Evolutionary conservation across 2,888 invertebrate genomes (phyloP), one percentile per base, ranked within the genome.

Genomic region (Lithodes maja): DNA sequence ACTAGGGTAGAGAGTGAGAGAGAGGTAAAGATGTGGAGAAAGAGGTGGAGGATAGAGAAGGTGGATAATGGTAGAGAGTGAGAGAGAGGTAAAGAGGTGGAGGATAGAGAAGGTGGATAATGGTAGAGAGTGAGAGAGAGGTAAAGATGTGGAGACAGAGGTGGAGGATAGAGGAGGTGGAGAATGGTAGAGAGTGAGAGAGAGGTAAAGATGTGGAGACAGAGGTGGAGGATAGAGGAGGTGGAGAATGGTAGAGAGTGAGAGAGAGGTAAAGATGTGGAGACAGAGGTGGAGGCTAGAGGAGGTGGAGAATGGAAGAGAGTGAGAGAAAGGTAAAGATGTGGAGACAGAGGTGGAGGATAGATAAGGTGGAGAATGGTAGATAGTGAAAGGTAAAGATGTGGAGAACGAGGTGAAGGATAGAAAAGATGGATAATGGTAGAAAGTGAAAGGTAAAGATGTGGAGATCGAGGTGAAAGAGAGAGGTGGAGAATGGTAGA

Each of bases 301-400:
- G 50, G 50, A 50, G 77, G 5, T 9, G n/a, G 17, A 71, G 71
- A 71, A n/a, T 3, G 17, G n/a, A n/a, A 78, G 78, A 52, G 52
- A 78, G 78, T 50, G 78, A 52, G 52, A 78, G 78, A 78, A 52
- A 52, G 78, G 52, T 49, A 78, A n/a, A 52, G 78, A 78, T 49
- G n/a, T 9, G 52, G 78, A 78, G 78, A 52, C 12, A 78, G 78
- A 78, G 78, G n/a, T 9, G n/a, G 78, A 78, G 78, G n/a, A 33
- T 33, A 75, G 5, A 75, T 1, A 1, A n/a, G 49, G 75, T 17
- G 75, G 77, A 50, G 77, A 7, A 15, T 5, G 77, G 49, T 33
- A 77, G 77, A 49, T 3, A 49, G 77, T 49, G 77, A 49, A 15
- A 77, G 77, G 49, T 33, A 49, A 50, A 49, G 50, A 77, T 5